Percentiles rank a stretch among this genome's conserved stretches.
Evolutionary conservation across 2,797 vertebrate species (phyloP).

Genomic region (Anabas testudineus): DNA sequence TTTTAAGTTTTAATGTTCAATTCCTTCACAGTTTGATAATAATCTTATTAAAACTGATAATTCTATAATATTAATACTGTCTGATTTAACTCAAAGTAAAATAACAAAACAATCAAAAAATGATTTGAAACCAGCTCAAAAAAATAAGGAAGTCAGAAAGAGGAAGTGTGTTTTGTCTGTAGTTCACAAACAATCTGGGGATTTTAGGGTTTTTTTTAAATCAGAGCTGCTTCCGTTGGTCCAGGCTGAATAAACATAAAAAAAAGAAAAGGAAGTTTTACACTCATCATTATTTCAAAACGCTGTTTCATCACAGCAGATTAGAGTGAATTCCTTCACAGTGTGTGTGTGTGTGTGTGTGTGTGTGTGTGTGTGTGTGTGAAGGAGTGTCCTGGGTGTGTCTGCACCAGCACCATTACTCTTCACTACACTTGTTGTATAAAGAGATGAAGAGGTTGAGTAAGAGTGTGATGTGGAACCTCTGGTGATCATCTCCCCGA

Average conservation of each 20-base stretch:
- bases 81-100: no score
- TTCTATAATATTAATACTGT: no score
- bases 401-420: neutral
- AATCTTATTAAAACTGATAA: no score
- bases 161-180: no score
- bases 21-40: no score
- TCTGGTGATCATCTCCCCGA: no score
- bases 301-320: constrained; percentile 26
- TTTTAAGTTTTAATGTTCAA: no score
- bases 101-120: no score
- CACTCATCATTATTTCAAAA: constrained; percentile 2
- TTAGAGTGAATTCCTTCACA: neutral
- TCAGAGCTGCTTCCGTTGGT: neutral
- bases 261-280: constrained; percentile 1
- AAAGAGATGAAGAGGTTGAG: neutral
- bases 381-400: neutral
- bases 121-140: no score
- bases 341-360: constrained; percentile 7
- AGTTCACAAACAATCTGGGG: no score
- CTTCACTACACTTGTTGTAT: neutral
- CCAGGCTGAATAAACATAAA: neutral
- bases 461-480: neutral
- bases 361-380: constrained; percentile 12
- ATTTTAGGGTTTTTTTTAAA: neutral
- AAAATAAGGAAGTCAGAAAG: no score